Evolutionary conservation across 2,888 invertebrate species (phyloP), one percentile per base, ranked within the genome.

Genomic region (Candidula unifasciata): DNA sequence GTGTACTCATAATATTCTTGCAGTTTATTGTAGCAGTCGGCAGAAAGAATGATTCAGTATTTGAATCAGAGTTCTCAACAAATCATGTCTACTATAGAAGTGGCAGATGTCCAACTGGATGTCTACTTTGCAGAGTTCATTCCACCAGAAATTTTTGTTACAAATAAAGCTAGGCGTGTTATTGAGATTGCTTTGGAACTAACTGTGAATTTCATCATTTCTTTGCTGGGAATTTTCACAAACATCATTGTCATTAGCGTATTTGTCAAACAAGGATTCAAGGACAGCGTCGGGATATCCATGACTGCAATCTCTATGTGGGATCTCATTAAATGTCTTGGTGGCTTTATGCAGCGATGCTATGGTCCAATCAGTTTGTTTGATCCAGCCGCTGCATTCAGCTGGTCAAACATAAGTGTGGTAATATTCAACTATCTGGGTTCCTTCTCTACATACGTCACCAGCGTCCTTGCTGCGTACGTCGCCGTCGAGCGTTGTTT

Each of bases 401-500:
- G 78, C 33, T 83, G 78, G 78, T 21, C 74, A 21, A 79, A 78
- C 27, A 83, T 83, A 21, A 68, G 66, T n/a, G 30, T 71, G 27
- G 83, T 83, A 8, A 60, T 79, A n/a, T 78, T 78, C 57, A 83
- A 74, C 71, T 83, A 83, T 37, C 37, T 79, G 27, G 52, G 78
- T 5, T 74, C 78, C 37, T 83, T 83, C 44, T 78, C 79, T 24
- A 60, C 69, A 2, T 83, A 83, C 60, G 83, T 83, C 5, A 71
- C 83, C 6, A 83, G 83, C n/a, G 83, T 60, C 18, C 60, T 83
- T 16, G 83, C 83, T 0, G 78, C 83, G 0, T 83, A 83, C 44
- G 83, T 83, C 8, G 83, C 83, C 5, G 83, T 83, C 10, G 83
- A 83, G 37, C 77, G 83, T 18, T 83, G 83, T 44, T 54, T 83